A percentile compares a stretch with the other conserved stretches of the same genome.
Conservation (phyloP, 2,888 invertebrate species). For the Ferrisia virgata region DNA sequence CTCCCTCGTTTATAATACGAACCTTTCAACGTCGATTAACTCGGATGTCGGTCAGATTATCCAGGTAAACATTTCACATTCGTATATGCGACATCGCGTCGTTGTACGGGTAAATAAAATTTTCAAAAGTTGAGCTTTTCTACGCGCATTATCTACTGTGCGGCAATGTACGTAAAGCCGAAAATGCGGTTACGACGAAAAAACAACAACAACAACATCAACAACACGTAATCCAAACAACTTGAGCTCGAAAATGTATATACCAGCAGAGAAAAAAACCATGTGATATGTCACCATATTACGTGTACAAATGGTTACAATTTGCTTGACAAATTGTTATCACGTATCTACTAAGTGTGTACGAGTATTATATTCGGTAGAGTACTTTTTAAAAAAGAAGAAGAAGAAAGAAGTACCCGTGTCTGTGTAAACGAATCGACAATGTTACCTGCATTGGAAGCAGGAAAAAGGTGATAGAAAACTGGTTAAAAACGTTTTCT, state of each 20-base stretch:
- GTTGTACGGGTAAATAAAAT: neutral
- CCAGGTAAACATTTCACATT: neutral
- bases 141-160: neutral
- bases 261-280: neutral
- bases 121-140: neutral
- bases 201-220: neutral
- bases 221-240: neutral
- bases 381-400: neutral
- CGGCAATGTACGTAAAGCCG: neutral
- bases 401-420: neutral
- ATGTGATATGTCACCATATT: neutral
- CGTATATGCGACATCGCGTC: neutral
- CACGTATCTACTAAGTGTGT: constrained; percentile 7
- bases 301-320: constrained; percentile 30
- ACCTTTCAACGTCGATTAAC: constrained; percentile 1
- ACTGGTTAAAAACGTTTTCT: neutral
- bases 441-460: neutral
- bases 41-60: neutral
- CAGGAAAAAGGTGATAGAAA: neutral
- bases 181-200: constrained; percentile 1
- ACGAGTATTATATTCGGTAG: neutral
- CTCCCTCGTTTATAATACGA: neutral
- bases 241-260: neutral
- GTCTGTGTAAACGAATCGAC: neutral
- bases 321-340: constrained; percentile 29